These are phyloP conservation scores for Zalophus californianus DNA, from an alignment of 2,797 vertebrate genomes.

Conservation along the genomic window DNA sequence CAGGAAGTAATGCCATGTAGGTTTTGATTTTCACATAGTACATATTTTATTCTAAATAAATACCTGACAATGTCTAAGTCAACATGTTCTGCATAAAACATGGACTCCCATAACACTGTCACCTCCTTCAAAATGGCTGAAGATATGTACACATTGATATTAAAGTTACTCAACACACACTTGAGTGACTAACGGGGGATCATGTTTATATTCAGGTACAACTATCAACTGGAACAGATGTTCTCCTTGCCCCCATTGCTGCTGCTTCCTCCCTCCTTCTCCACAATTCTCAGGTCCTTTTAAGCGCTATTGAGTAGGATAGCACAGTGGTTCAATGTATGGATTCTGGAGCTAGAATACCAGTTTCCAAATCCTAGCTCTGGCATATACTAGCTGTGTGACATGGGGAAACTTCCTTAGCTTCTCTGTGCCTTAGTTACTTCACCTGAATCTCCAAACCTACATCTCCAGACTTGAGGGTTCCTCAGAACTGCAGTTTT, in stretches of 20 bases:
- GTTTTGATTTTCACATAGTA: slow-evolving; percentile 40
- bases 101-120: not conserved
- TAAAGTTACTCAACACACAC: slow-evolving; percentile 4
- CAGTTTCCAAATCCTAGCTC: not conserved
- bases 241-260: not conserved
- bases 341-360: not conserved
- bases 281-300: slow-evolving; percentile 48
- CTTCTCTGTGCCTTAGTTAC: slow-evolving; percentile 23
- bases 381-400: not conserved
- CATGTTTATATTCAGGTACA: not conserved
- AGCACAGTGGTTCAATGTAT: not conserved
- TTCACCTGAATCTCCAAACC: not conserved
- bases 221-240: not conserved
- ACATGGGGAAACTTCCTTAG: not conserved
- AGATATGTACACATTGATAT: not conserved
- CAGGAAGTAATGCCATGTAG: not conserved
- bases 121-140: not conserved
- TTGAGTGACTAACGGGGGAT: slow-evolving; percentile 8
- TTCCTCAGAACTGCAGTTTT: not conserved
- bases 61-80: not conserved
- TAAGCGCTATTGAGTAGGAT: not conserved
- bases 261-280: not conserved
- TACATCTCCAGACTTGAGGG: not conserved
- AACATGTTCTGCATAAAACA: slow-evolving; percentile 42
- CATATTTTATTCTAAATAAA: slow-evolving; percentile 42